Evolutionary conservation across 2,113 vertebrate species (phyloP).

Genomic region (Labrus mixtus): DNA sequence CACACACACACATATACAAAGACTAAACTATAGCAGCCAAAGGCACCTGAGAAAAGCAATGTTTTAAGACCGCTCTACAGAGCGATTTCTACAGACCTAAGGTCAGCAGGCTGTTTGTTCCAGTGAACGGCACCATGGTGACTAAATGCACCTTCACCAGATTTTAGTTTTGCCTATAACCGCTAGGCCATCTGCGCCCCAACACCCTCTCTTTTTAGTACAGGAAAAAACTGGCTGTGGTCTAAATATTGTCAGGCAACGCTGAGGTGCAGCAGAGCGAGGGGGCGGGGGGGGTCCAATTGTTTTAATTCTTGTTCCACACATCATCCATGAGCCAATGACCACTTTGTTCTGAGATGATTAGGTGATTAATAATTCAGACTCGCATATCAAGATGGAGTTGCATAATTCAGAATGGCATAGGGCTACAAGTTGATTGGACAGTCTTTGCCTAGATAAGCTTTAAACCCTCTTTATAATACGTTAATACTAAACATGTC

Average conservation of each 20-base stretch:
- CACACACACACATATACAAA: too few relatives aligned
- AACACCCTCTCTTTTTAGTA: too few relatives aligned
- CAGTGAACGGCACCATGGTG: too few relatives aligned
- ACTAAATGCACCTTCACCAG: too few relatives aligned
- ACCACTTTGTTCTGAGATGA: slow-evolving; percentile 3
- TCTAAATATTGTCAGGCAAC: not conserved
- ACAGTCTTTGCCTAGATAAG: not conserved
- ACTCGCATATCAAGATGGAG: not conserved
- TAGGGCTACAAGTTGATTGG: not conserved
- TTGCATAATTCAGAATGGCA: not conserved
- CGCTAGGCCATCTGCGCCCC: too few relatives aligned
- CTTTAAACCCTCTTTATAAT: not conserved
- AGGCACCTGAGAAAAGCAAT: too few relatives aligned
- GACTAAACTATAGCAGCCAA: too few relatives aligned
- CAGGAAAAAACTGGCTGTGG: not conserved
- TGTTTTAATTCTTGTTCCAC: not conserved
- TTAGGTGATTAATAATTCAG: slow-evolving; percentile 7
- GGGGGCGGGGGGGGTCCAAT: not conserved
- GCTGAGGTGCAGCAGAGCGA: not conserved
- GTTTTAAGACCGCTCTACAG: too few relatives aligned
- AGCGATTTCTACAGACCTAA: too few relatives aligned
- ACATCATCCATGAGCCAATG: not conserved
- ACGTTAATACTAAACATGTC: not conserved
- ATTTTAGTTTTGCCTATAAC: too few relatives aligned
- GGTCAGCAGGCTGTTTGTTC: too few relatives aligned